Percentiles rank a stretch among this genome's conserved stretches.
Evolutionary conservation across 2,113 vertebrate species (phyloP).

Genomic region (Pimephales promelas): DNA sequence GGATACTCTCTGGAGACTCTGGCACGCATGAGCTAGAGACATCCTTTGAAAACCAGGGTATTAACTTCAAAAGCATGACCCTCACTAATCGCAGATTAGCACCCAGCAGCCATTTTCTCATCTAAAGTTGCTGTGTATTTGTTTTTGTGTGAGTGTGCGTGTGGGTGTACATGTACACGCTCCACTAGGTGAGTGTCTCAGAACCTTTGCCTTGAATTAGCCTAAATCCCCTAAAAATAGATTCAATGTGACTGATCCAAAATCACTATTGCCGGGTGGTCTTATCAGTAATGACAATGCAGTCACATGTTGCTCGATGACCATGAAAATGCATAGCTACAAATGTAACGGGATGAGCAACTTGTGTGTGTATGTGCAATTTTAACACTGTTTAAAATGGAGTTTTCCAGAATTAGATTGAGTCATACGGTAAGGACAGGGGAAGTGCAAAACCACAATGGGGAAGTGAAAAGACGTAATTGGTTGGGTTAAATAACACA

Average conservation of each 20-base stretch:
- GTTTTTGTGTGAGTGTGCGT: constrained; percentile 6
- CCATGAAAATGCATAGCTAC: constrained; percentile 3
- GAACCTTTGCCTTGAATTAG: constrained; percentile 25
- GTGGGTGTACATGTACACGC: not conserved
- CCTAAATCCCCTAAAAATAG: constrained; percentile 6
- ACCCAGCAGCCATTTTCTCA: not conserved
- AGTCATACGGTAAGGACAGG: constrained; percentile 42
- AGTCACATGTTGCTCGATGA: not conserved
- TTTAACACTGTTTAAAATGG: not conserved
- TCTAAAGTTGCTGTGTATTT: constrained; percentile 28
- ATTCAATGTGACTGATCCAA: constrained; percentile 31
- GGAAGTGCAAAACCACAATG: constrained; percentile 38
- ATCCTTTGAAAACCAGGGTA: constrained; percentile 43
- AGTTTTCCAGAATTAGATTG: not conserved
- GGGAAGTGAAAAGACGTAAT: constrained; percentile 46
- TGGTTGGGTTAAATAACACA: constrained; percentile 15
- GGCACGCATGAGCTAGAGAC: constrained; percentile 6
- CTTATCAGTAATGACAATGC: constrained; percentile 10
- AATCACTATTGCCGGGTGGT: not conserved
- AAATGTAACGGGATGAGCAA: not conserved
- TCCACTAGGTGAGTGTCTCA: constrained; percentile 31
- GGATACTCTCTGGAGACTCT: constrained; percentile 21
- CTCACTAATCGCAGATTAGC: constrained; percentile 46
- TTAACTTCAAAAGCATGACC: constrained; percentile 37
- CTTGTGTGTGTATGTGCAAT: not conserved